phyloP scores from a whole-genome alignment of 1,140 invertebrate species.

The Lepidurus couesii region DNA sequence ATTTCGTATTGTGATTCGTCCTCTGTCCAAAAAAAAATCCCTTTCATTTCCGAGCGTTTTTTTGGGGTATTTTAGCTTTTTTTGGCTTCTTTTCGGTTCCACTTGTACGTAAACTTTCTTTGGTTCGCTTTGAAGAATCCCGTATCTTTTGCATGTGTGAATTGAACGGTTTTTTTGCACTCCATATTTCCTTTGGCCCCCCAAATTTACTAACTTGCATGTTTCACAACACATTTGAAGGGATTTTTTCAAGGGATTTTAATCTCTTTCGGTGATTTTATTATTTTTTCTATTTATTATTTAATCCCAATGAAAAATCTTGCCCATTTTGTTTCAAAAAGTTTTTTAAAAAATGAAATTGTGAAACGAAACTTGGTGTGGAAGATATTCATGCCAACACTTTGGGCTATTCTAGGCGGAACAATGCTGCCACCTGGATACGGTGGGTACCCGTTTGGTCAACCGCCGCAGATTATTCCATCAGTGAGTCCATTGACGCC shows the following conservation, averaged over 20 bases:
- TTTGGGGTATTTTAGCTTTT: slow-evolving; percentile 27
- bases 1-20: slow-evolving; percentile 13
- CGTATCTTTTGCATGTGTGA: not conserved
- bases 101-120: not conserved
- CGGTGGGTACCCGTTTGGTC: slow-evolving; percentile 45
- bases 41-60: slow-evolving; percentile 22
- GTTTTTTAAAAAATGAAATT: not conserved
- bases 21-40: not conserved
- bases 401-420: slow-evolving; percentile 46
- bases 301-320: slow-evolving; percentile 7
- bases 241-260: not conserved
- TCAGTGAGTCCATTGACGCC: slow-evolving; percentile 50
- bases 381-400: not conserved
- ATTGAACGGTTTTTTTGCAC: not conserved
- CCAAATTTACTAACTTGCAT: not conserved
- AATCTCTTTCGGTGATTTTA: not conserved
- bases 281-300: not conserved
- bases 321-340: not conserved
- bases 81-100: not conserved
- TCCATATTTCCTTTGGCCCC: not conserved
- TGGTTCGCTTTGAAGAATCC: not conserved
- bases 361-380: not conserved
- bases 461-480: slow-evolving; percentile 46
- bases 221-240: not conserved
- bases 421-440: slow-evolving; percentile 51